phyloP scores from a whole-genome alignment of 2,888 invertebrate species.

The Melitaea athalia region DNA sequence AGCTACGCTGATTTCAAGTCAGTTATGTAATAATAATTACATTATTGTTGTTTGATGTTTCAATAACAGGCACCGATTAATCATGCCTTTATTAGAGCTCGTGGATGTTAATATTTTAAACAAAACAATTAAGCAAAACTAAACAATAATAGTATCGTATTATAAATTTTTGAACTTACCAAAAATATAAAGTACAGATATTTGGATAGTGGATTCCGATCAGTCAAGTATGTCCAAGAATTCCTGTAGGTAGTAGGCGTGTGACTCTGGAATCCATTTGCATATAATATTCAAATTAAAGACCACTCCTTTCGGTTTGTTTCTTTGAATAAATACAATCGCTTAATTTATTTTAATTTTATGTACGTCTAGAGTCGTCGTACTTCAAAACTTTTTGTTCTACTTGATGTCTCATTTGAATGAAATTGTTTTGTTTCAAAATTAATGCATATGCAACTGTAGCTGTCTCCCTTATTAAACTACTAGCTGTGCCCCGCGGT shows the following conservation, averaged over 20 bases:
- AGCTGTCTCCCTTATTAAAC: background rate
- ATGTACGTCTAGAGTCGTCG: constrained; percentile 31
- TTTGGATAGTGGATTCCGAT: constrained; percentile 21
- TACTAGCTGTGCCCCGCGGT: too few relatives aligned
- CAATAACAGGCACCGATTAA: too few relatives aligned
- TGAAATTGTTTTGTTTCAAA: constrained; percentile 13
- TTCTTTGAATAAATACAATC: constrained; percentile 58
- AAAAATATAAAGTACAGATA: background rate
- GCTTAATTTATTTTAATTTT: constrained; percentile 46
- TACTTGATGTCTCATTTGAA: constrained; percentile 32
- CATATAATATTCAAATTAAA: constrained; percentile 66
- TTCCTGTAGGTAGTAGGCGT: constrained; percentile 56
- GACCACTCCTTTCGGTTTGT: constrained; percentile 59
- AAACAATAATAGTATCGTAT: background rate
- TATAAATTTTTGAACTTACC: background rate
- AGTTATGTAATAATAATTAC: too few relatives aligned
- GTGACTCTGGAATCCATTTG: constrained; percentile 54
- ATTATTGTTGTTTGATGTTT: too few relatives aligned
- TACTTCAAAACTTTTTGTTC: constrained; percentile 29
- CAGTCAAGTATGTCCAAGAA: constrained; percentile 26
- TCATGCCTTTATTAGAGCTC: too few relatives aligned
- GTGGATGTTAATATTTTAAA: too few relatives aligned
- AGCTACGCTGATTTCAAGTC: too few relatives aligned
- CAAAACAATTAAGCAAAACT: background rate
- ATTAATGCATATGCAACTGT: background rate